A percentile compares a stretch with the other conserved stretches of the same genome.
These are phyloP conservation scores for Lasioglossum leucozonium DNA, from an alignment of 2,888 invertebrate species.

Conservation along the genomic window DNA sequence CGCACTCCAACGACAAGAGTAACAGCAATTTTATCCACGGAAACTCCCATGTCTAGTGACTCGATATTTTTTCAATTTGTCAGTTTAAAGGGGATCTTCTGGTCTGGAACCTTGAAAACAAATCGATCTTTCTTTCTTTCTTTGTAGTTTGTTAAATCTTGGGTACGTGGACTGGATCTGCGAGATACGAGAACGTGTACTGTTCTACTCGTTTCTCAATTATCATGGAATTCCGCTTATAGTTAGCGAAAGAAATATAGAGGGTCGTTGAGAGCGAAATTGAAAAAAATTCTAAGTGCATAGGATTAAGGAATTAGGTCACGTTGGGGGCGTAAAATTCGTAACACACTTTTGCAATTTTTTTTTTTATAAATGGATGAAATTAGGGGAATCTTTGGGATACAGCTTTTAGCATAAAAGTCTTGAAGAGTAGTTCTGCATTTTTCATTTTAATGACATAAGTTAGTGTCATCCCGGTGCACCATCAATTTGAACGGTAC, in stretches of 20 bases:
- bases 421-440: not conserved
- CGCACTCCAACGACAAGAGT: not conserved
- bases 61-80: not conserved
- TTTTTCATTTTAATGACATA: not conserved
- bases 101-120: not conserved
- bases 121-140: not conserved
- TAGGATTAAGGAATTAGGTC: not conserved
- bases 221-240: not conserved
- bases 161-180: not conserved
- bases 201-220: not conserved
- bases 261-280: not conserved
- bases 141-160: not conserved
- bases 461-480: not conserved
- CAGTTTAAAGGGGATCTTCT: not conserved
- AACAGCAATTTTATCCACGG: not conserved
- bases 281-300: not conserved
- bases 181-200: too few species aligned
- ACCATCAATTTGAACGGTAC: not conserved
- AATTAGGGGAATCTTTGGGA: not conserved
- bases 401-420: not conserved
- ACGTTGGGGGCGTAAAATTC: not conserved
- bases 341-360: not conserved
- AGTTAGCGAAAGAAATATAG: not conserved
- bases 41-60: not conserved
- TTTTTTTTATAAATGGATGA: not conserved